phyloP scores from a whole-genome alignment of 53 echinoderm and acorn worm species.

The Paelopatides confundens region DNA sequence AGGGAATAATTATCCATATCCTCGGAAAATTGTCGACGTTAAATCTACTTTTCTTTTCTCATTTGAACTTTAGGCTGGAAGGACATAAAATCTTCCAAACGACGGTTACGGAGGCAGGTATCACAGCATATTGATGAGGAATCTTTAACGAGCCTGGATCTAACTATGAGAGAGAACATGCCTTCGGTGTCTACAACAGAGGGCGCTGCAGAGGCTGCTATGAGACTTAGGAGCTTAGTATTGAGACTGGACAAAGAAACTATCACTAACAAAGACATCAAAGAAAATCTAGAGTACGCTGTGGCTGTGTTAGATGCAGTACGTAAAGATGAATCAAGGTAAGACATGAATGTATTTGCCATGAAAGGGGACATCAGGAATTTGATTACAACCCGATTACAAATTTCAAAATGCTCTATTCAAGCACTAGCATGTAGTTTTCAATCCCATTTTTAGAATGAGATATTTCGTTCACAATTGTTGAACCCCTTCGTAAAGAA shows the following conservation, averaged over 20 bases:
- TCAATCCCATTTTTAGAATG: no score
- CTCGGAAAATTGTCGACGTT: background rate
- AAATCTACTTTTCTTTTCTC: background rate
- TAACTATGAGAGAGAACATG: constrained; percentile 75
- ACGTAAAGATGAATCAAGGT: constrained; percentile 66
- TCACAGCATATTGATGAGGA: constrained; percentile 84
- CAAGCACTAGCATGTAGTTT: no score
- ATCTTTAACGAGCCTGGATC: constrained; percentile 78
- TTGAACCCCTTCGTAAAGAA: background rate
- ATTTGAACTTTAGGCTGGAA: constrained; percentile 17
- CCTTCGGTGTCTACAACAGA: constrained; percentile 81
- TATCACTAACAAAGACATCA: constrained; percentile 73
- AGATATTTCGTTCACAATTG: no score
- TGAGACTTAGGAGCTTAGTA: constrained; percentile 86
- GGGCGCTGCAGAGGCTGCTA: constrained; percentile 83
- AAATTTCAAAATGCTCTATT: no score
- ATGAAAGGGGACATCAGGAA: no score
- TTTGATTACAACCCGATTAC: no score
- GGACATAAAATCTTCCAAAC: constrained; percentile 49
- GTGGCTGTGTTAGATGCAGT: constrained; percentile 87
- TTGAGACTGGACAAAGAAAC: constrained; percentile 87
- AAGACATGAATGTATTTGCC: background rate
- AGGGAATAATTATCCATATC: background rate
- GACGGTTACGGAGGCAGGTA: constrained; percentile 77
- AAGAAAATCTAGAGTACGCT: constrained; percentile 91